Evolutionary conservation across 2,113 vertebrate species (phyloP).

Genomic region (Alligator mississippiensis): DNA sequence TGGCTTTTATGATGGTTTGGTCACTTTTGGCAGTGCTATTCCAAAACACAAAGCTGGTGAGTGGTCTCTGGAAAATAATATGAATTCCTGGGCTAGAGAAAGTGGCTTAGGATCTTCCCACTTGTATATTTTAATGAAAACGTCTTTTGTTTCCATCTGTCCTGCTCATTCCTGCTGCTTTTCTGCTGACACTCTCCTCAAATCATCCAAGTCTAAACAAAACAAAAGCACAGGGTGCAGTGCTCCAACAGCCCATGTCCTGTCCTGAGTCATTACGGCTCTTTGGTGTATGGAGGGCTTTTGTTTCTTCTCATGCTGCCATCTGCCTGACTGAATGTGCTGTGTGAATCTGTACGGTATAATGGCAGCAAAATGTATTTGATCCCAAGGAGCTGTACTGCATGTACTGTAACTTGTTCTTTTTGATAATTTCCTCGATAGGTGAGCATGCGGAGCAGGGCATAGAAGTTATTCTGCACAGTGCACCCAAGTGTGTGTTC

Average conservation of each 20-base stretch:
- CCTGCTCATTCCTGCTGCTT: background rate
- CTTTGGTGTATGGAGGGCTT: background rate
- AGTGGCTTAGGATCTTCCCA: background rate
- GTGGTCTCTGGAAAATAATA: background rate
- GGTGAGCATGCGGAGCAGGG: too few species aligned
- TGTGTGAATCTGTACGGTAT: background rate
- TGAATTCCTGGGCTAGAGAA: background rate
- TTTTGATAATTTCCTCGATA: conserved; percentile 50
- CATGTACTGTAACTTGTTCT: conserved; percentile 29
- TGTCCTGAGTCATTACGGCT: background rate
- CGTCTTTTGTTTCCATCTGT: background rate
- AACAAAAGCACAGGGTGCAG: background rate
- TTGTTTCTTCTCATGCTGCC: background rate
- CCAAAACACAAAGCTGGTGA: background rate
- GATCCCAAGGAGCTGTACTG: conserved; percentile 39
- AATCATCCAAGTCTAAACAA: conserved; percentile 13
- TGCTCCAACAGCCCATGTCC: background rate
- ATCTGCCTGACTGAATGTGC: background rate
- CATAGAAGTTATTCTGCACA: too few species aligned
- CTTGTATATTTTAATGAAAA: background rate
- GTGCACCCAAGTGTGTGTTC: too few species aligned
- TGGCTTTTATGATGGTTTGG: background rate
- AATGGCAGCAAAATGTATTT: conserved; percentile 31
- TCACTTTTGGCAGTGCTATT: background rate
- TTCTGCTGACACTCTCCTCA: background rate